Conservation (phyloP, 2,113 vertebrate species). For the Proterorhinus semilunaris region DNA sequence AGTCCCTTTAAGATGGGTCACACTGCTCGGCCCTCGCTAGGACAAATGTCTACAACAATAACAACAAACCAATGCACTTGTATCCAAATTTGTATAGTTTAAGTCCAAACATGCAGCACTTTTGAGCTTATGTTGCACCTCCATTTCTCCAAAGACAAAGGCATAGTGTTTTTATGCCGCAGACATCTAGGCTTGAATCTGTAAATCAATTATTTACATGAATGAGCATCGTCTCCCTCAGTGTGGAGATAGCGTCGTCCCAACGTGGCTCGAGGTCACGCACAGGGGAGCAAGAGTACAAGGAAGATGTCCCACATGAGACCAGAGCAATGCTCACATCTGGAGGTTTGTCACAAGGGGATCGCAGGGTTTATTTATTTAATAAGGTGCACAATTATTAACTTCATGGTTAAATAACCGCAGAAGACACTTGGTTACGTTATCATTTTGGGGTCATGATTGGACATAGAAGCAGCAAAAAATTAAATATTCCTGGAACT, state of each 20-base stretch:
- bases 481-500: no score
- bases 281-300: not conserved
- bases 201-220: constrained; percentile 59
- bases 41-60: no score
- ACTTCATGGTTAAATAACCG: not conserved
- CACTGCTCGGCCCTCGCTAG: no score
- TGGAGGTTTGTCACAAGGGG: not conserved
- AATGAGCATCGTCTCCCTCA: constrained; percentile 34
- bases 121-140: not conserved
- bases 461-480: no score
- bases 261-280: constrained; percentile 38
- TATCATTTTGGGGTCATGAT: no score
- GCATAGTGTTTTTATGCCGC: constrained; percentile 20
- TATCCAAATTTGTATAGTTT: no score
- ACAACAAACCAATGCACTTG: no score
- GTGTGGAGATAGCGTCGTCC: constrained; percentile 27
- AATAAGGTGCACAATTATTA: not conserved
- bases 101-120: no score
- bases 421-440: not conserved
- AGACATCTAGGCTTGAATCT: constrained; percentile 36
- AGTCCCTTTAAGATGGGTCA: no score
- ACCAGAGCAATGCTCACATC: not conserved
- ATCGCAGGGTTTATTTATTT: not conserved
- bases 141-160: constrained; percentile 1
- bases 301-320: not conserved